Conservation (phyloP, 2,113 vertebrate genomes). For the Myotis lucifugus region DNA sequence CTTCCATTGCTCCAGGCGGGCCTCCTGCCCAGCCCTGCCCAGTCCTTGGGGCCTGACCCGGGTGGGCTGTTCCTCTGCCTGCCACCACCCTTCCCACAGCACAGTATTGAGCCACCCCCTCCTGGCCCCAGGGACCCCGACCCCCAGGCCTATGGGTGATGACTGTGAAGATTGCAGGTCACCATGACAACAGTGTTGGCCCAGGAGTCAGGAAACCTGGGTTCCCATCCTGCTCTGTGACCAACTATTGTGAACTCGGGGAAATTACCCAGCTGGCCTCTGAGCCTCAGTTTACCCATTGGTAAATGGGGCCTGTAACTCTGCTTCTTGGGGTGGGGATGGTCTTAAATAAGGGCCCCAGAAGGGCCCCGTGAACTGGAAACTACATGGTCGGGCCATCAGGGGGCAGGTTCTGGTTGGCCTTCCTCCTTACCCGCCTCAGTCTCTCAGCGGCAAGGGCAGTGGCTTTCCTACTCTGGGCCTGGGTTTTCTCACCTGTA, state of each 20-base stretch:
- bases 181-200: neutral
- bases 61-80: neutral
- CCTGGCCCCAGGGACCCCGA: neutral
- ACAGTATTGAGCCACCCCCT: neutral
- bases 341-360: neutral
- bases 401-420: neutral
- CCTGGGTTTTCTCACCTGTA: neutral
- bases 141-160: too few species aligned
- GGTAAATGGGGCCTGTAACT: neutral
- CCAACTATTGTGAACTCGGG: neutral
- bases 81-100: rapidly evolving
- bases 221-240: neutral
- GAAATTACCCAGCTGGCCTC: neutral
- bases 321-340: neutral
- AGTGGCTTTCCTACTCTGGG: neutral
- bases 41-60: constrained; percentile 14
- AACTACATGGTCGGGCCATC: neutral
- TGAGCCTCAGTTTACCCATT: neutral
- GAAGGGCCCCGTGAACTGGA: too few species aligned
- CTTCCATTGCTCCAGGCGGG: constrained; percentile 71
- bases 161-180: neutral
- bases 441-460: rapidly evolving
- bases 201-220: neutral
- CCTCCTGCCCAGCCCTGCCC: neutral
- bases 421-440: neutral